These are phyloP conservation scores for Tenthredo livida DNA, from an alignment of 2,888 invertebrate species.

Conservation along the genomic window DNA sequence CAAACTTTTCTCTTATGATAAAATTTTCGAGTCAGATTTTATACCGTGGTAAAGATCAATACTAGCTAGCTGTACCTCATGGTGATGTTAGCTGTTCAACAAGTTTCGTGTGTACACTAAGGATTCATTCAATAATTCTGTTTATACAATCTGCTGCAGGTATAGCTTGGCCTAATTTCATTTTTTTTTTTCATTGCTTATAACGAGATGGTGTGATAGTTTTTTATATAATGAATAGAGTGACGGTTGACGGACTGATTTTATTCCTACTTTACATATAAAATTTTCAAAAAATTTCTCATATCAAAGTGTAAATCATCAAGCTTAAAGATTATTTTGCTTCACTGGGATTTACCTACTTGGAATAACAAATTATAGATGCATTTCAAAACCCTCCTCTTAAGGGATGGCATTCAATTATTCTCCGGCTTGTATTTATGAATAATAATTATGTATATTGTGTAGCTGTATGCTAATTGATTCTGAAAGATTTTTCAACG, in stretches of 20 bases:
- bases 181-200: background rate
- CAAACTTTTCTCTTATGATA: conserved; percentile 3
- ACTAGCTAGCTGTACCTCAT: conserved; percentile 63
- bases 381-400: background rate
- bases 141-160: conserved; percentile 11
- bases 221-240: background rate
- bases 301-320: conserved; percentile 3
- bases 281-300: no score
- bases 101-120: conserved; percentile 67
- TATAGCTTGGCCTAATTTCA: conserved; percentile 18
- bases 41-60: conserved; percentile 69
- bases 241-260: background rate
- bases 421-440: conserved; percentile 4
- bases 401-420: background rate
- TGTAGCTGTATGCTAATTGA: conserved; percentile 24
- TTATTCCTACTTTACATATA: no score
- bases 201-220: background rate
- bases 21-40: background rate
- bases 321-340: background rate
- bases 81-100: conserved; percentile 68
- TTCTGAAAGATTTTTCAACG: background rate
- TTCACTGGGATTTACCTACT: background rate
- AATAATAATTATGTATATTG: conserved; percentile 36
- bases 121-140: conserved; percentile 37
- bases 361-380: conserved; percentile 55